Base-by-base conservation (phyloP, 2,797 vertebrate species). In the Decapterus maruadsi region DNA sequence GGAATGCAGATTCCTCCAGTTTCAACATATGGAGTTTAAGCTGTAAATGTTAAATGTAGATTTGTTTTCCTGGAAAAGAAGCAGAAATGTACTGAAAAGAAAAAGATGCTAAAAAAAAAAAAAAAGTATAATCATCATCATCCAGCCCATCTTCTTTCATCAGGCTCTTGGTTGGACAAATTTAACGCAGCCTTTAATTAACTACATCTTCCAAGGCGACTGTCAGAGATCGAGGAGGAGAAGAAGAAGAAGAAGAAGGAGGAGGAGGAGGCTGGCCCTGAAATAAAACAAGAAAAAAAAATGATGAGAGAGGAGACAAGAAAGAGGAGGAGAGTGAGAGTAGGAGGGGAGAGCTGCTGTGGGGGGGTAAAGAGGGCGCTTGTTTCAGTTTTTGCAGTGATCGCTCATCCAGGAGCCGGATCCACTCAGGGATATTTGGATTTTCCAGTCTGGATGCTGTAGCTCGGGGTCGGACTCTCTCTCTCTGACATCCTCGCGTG, bases 171-270 rank as follows among this genome's bases (percentile, higher is more conserved):
- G 61, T 26, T 46, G 77, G 56, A 72, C 65, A 73, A 53, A 80
- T 88, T 72, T 72, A 3, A 73, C 6, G 14, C 71, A 83, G 78
- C 65, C 92, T 94, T 70, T 93, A 93, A 94, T 93, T 90, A 91
- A 55, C 20, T 8, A 8, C 73, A 69, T 86, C 73, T 71, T 68
- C 78, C 38, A 71, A 72, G 74, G 66, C 40, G 50, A 63, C 51
- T 60, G 63, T 55, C 54, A 26, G 57, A 72, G 62, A 64, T 53
- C 2, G 58, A 80, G 20, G 38, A 56, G 71, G 77, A 86, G 87
- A 78, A 91, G 90, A 56, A 67, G 77, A 86, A 87, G 80, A 91
- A 90, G 87, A 6, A 31, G 31, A 6, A 31, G 31, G 58, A 80
- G 20, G 38, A 56, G 71, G 77, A 86, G 87, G 80, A 91, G 90